phyloP scores from a whole-genome alignment of 1,140 invertebrate genomes.

The Drosophila pseudoobscura region DNA sequence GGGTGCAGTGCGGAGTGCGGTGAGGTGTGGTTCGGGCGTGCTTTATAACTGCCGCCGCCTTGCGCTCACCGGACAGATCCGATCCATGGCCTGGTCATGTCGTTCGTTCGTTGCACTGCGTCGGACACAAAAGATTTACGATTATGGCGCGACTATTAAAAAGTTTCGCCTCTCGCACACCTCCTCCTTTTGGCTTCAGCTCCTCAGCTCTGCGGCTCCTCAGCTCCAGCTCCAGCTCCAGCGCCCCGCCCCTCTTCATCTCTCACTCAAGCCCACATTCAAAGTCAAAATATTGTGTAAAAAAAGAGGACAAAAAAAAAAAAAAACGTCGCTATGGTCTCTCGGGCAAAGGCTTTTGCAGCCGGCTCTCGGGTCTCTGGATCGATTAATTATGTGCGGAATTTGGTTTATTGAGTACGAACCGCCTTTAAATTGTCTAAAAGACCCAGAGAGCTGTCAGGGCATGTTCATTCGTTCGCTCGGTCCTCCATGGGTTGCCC shows the following conservation, averaged over 20 bases:
- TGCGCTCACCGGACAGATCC: conserved; percentile 9
- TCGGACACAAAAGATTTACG: conserved; percentile 81
- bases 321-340: conserved; percentile 7
- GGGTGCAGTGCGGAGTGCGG: no score
- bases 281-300: conserved; percentile 70
- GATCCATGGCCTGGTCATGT: conserved; percentile 62
- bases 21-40: conserved; percentile 1
- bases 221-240: no score
- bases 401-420: conserved; percentile 82
- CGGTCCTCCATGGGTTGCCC: not conserved
- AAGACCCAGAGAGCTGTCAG: conserved; percentile 74
- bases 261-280: conserved; percentile 70
- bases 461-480: conserved; percentile 35
- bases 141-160: conserved; percentile 82
- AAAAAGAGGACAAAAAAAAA: conserved; percentile 30
- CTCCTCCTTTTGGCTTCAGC: conserved; percentile 28
- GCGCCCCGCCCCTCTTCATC: conserved; percentile 4
- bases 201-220: not conserved
- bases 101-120: conserved; percentile 70
- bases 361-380: conserved; percentile 39
- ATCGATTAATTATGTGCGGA: conserved; percentile 82
- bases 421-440: conserved; percentile 81
- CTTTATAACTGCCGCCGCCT: conserved; percentile 34
- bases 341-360: conserved; percentile 27
- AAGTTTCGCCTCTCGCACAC: conserved; percentile 78